Evolutionary conservation across 2,797 vertebrate genomes (phyloP), one percentile per base, ranked within the genome.

Genomic region (Gobionotothen gibberifrons): DNA sequence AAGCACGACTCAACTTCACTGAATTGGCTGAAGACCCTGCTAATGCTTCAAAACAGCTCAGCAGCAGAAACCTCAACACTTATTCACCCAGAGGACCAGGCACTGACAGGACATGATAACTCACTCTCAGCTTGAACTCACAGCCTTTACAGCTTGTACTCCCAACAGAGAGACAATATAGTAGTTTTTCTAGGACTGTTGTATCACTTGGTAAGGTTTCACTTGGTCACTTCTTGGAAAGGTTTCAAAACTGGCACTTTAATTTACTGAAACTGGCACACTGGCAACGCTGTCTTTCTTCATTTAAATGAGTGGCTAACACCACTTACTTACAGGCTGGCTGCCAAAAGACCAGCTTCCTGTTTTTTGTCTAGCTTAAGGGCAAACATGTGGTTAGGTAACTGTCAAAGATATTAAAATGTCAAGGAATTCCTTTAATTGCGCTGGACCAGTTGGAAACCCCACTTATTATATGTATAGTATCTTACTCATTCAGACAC

Each of bases 21-120:
- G 55, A 65, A 76, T 21, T 47, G 1, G 29, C 10, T 9, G 19
- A 68, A 55, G 46, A 58, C 51, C 44, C 67, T 19, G 55, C 53
- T 54, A 70, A 71, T 36, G 4, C 54, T 56, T 70, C 29, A 66
- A 63, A 79, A 81, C 17, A 68, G 55, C 69, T 67, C 73, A 21
- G 57, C 19, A 64, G 70, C 22, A 60, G 73, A 69, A 76, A 69
- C 49, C 69, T 64, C 51, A 56, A 72, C 63, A 51, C 76, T 76
- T 69, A 4, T 72, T 73, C 67, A 67, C 57, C 64, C 51, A 16
- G 69, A 51, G 9, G 76, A 69, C 42, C 52, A 4, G 0, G 48
- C 0, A 16, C 54, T 69, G 74, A 61, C 71, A 65, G 68, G 46
- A 36, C 47, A 51, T 10, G 55, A 76, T 53, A 40, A 65, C 72